These are phyloP conservation scores for Temnothorax longispinosus DNA, from an alignment of 1,140 invertebrate genomes.

Conservation along the genomic window DNA sequence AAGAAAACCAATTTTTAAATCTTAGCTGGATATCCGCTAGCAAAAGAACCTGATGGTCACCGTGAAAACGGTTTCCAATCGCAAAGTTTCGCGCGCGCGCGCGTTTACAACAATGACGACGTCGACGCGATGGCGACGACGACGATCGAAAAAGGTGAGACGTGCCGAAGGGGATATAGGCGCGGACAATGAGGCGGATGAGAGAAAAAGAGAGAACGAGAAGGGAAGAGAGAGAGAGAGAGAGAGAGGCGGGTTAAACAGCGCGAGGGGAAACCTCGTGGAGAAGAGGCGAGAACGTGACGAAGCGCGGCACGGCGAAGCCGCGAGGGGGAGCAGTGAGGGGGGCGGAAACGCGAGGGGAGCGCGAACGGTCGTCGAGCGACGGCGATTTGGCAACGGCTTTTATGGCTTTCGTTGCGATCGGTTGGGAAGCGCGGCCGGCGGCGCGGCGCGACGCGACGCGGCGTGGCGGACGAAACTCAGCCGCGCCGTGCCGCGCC, in stretches of 20 bases:
- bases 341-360: slow-evolving; percentile 56
- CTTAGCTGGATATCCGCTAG: no score
- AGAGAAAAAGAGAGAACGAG: slow-evolving; percentile 62
- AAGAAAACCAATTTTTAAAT: no score
- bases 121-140: slow-evolving; percentile 14
- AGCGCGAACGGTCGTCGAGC: slow-evolving; percentile 64
- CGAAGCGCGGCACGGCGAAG: slow-evolving; percentile 27
- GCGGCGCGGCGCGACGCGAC: not conserved
- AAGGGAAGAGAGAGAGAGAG: slow-evolving; percentile 57
- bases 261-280: slow-evolving; percentile 26
- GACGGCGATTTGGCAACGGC: slow-evolving; percentile 83
- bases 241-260: slow-evolving; percentile 12
- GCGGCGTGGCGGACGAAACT: not conserved
- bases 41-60: no score
- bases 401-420: slow-evolving; percentile 82
- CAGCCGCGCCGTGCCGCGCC: not conserved
- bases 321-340: slow-evolving; percentile 33
- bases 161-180: slow-evolving; percentile 79
- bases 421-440: slow-evolving; percentile 69
- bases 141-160: slow-evolving; percentile 82
- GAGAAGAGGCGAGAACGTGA: slow-evolving; percentile 47
- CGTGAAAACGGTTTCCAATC: no score
- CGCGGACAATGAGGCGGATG: slow-evolving; percentile 79
- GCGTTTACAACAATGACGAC: not conserved
- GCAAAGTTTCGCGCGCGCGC: no score